Evolutionary conservation across 2,113 vertebrate species (phyloP).

Genomic region (Phainopepla nitens): DNA sequence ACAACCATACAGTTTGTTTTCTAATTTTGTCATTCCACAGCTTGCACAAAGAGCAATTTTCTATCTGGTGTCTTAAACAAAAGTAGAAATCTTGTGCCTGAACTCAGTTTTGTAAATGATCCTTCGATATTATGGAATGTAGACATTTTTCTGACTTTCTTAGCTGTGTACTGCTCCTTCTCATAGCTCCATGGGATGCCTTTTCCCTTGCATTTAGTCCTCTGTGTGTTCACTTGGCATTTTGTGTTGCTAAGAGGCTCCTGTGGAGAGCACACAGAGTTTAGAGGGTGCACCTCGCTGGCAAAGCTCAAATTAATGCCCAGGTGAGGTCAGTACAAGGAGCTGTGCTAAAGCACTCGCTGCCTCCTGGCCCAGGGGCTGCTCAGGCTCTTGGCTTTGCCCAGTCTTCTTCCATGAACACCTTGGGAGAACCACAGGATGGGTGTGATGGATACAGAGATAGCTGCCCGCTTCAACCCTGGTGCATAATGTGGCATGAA

Average conservation of each 20-base stretch:
- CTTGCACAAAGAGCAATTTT: conserved; percentile 7
- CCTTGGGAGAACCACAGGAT: background rate
- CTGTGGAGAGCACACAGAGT: fast-evolving
- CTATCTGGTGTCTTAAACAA: background rate
- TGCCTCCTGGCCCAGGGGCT: background rate
- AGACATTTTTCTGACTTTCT: background rate
- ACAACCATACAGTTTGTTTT: conserved; percentile 14
- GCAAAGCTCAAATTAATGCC: background rate
- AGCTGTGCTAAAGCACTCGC: fast-evolving
- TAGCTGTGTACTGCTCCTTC: background rate
- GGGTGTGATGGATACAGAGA: background rate
- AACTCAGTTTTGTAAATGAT: background rate
- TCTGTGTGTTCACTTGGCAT: background rate
- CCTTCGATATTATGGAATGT: background rate
- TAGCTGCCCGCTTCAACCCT: background rate
- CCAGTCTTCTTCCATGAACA: fast-evolving
- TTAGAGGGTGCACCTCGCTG: background rate
- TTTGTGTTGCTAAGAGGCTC: background rate
- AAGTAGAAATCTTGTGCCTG: background rate
- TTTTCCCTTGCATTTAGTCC: background rate
- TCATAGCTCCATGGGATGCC: background rate
- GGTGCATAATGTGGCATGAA: background rate
- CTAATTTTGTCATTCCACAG: conserved; percentile 24
- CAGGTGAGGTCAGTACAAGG: background rate
- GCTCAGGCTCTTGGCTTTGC: background rate